Evolutionary conservation across 2,888 invertebrate species (phyloP).

Genomic region (Oxystoma pomonae): DNA sequence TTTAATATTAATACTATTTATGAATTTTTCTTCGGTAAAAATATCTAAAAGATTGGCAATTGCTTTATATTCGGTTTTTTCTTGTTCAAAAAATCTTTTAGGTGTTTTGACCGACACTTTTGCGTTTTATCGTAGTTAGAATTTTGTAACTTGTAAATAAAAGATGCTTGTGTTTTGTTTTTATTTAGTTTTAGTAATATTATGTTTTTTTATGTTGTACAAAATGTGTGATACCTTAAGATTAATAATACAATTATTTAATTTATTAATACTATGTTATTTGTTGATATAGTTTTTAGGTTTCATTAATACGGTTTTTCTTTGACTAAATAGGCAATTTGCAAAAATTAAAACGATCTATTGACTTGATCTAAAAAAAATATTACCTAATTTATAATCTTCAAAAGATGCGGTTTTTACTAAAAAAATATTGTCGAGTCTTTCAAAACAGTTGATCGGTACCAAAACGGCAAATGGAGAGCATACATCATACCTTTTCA

Average conservation of each 20-base stretch:
- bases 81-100: no score
- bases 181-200: no score
- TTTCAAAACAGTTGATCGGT: not conserved
- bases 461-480: not conserved
- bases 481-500: no score
- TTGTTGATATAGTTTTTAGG: slow-evolving; percentile 30
- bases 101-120: not conserved
- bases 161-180: slow-evolving; percentile 10
- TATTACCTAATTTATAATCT: slow-evolving; percentile 25
- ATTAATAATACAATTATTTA: slow-evolving; percentile 17
- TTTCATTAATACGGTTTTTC: slow-evolving; percentile 3
- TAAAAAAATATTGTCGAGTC: slow-evolving; percentile 1
- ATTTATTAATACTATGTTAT: slow-evolving; percentile 20
- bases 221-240: slow-evolving; percentile 31
- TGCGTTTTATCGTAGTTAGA: not conserved
- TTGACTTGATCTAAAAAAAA: slow-evolving; percentile 24
- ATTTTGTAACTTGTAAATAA: not conserved
- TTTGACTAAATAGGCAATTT: slow-evolving; percentile 1
- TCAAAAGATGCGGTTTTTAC: slow-evolving; percentile 30
- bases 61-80: no score
- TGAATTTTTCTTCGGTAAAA: no score
- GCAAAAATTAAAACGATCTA: slow-evolving; percentile 27
- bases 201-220: slow-evolving; percentile 29
- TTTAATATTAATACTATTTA: not conserved
- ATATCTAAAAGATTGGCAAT: no score